A percentile compares a stretch with the other conserved stretches of the same genome.
Evolutionary conservation across 1,140 invertebrate species (phyloP).

Genomic region (Oppia nitens): DNA sequence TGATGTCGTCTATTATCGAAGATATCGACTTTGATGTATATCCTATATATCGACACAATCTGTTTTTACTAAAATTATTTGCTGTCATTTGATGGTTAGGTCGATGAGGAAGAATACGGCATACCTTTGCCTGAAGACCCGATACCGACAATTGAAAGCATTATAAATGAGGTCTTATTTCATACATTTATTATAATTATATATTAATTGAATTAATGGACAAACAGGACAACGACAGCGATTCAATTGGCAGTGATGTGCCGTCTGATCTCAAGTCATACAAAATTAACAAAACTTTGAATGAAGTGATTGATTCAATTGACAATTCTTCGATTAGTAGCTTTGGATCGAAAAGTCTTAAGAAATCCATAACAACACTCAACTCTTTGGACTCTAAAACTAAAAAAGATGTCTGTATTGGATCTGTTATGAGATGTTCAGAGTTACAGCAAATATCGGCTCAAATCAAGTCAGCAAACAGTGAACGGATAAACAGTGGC

Average conservation of each 20-base stretch:
- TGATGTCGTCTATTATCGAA: no score
- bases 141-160: slow-evolving; percentile 64
- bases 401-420: neutral
- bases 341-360: neutral
- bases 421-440: neutral
- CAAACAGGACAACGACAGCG: neutral
- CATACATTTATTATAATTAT: slow-evolving; percentile 4
- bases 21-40: no score
- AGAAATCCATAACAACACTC: neutral
- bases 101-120: neutral
- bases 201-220: neutral
- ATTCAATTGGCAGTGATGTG: neutral
- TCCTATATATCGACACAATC: no score
- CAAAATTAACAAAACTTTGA: neutral
- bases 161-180: slow-evolving; percentile 47
- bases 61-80: no score
- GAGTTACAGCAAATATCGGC: slow-evolving; percentile 64
- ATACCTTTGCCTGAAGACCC: slow-evolving; percentile 44
- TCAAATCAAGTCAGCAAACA: slow-evolving; percentile 53
- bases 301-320: neutral
- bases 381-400: neutral
- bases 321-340: neutral
- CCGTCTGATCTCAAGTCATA: neutral
- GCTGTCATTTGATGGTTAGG: neutral
- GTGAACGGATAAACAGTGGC: slow-evolving; percentile 70